Evolutionary conservation across 2,888 invertebrate species (phyloP).

Genomic region (Brachyopa scutellaris): DNA sequence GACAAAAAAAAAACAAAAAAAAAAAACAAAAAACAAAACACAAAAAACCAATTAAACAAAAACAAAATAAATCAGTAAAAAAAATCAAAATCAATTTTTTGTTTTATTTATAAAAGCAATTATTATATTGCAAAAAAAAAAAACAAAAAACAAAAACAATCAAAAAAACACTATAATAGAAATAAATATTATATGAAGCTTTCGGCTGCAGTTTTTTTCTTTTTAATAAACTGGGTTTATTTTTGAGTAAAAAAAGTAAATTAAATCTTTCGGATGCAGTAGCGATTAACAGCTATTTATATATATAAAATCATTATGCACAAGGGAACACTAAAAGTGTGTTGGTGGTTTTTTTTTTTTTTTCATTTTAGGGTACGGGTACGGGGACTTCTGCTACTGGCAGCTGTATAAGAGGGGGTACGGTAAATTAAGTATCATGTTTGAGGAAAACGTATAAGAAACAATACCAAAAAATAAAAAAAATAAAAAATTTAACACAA

Average conservation of each 20-base stretch:
- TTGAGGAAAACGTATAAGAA: background rate
- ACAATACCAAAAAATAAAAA: background rate
- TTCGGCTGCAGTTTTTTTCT: slow-evolving; percentile 33
- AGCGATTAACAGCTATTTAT: slow-evolving; percentile 39
- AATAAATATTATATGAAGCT: slow-evolving; percentile 42
- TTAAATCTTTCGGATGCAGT: slow-evolving; percentile 26
- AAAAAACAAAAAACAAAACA: slow-evolving; percentile 74
- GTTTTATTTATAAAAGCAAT: slow-evolving; percentile 23
- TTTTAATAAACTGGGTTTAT: background rate
- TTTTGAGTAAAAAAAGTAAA: slow-evolving; percentile 7
- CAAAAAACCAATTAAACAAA: slow-evolving; percentile 83
- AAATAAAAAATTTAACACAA: background rate
- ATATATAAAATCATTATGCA: slow-evolving; percentile 35
- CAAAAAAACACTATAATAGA: slow-evolving; percentile 12
- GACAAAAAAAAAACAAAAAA: slow-evolving; percentile 80
- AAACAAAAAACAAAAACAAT: slow-evolving; percentile 6
- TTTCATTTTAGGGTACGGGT: background rate
- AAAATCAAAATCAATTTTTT: slow-evolving; percentile 54
- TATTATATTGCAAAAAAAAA: too few relatives aligned
- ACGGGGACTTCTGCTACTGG: slow-evolving; percentile 2
- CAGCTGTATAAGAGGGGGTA: background rate
- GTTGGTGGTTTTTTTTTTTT: too few relatives aligned
- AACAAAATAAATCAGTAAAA: slow-evolving; percentile 78
- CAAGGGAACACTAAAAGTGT: slow-evolving; percentile 9
- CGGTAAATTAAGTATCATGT: slow-evolving; percentile 1